These are phyloP conservation scores for Tenthredo notha DNA, from an alignment of 2,888 invertebrate genomes.

Conservation along the genomic window DNA sequence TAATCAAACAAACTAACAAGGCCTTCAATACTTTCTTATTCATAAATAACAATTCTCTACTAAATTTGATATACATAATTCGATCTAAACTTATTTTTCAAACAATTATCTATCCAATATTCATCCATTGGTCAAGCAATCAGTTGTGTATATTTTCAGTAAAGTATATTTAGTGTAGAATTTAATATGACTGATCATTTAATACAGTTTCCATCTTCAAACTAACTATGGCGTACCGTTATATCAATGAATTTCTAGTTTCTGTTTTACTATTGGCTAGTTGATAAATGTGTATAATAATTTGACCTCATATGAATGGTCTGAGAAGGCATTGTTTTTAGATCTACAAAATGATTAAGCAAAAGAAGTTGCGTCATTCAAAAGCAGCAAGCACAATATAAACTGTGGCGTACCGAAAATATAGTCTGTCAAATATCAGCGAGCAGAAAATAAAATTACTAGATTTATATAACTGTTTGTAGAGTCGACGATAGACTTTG, in stretches of 20 bases:
- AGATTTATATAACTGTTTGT: constrained; percentile 72
- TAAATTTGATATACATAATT: neutral
- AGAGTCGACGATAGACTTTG: constrained; percentile 77
- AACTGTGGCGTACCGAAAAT: constrained; percentile 64
- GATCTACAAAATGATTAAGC: constrained; percentile 33
- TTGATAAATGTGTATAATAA: constrained; percentile 6
- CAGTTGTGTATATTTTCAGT: constrained; percentile 12
- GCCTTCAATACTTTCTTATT: constrained; percentile 35
- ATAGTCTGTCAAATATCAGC: constrained; percentile 66
- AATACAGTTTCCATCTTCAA: neutral
- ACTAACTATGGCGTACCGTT: neutral
- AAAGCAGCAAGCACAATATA: constrained; percentile 46
- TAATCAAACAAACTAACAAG: constrained; percentile 44
- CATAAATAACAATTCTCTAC: neutral
- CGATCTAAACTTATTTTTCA: neutral
- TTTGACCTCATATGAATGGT: neutral
- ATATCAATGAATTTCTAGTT: neutral
- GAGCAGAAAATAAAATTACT: constrained; percentile 60
- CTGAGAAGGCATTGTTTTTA: constrained; percentile 48
- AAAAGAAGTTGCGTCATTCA: constrained; percentile 51
- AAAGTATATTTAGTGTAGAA: neutral
- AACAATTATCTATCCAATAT: neutral
- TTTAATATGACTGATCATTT: neutral
- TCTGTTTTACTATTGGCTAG: neutral
- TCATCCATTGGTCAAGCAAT: neutral